Conservation (phyloP, 1,140 invertebrate genomes). For the Dreissena rostriformis region DNA sequence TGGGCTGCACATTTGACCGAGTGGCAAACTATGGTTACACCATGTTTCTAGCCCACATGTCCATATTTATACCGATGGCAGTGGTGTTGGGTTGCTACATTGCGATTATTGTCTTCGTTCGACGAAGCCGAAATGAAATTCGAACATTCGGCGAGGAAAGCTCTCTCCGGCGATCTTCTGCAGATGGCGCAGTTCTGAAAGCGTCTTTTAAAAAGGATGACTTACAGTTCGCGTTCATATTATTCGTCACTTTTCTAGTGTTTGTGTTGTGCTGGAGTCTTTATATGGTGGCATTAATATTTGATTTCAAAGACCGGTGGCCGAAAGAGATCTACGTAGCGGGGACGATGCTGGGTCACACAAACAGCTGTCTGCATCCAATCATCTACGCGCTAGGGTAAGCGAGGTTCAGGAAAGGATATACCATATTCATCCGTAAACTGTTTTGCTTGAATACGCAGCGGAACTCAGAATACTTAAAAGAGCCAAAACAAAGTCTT, state of each 20-base stretch:
- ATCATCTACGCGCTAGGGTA: too few species aligned
- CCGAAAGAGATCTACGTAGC: slow-evolving; percentile 47
- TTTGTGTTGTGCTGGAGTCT: slow-evolving; percentile 42
- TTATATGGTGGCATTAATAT: slow-evolving; percentile 37
- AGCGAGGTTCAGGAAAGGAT: too few species aligned
- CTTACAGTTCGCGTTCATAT: slow-evolving; percentile 32
- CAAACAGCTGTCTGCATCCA: slow-evolving; percentile 42
- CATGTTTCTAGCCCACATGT: slow-evolving; percentile 6
- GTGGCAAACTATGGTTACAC: slow-evolving; percentile 33
- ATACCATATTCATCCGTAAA: too few species aligned
- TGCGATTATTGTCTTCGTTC: slow-evolving; percentile 11
- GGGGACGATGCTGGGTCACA: slow-evolving; percentile 41
- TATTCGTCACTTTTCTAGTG: slow-evolving; percentile 40
- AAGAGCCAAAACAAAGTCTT: neutral
- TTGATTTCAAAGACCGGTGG: slow-evolving; percentile 33
- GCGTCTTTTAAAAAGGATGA: slow-evolving; percentile 27
- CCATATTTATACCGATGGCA: slow-evolving; percentile 12
- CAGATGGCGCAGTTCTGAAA: neutral
- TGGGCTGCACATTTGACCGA: slow-evolving; percentile 51
- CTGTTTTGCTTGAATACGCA: too few species aligned
- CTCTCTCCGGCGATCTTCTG: neutral
- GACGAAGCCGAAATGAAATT: neutral
- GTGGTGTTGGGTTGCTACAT: slow-evolving; percentile 25
- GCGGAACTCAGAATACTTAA: neutral
- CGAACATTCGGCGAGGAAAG: neutral